Evolutionary conservation across 2,797 vertebrate genomes (phyloP).

Genomic region (Silurus aristotelis): DNA sequence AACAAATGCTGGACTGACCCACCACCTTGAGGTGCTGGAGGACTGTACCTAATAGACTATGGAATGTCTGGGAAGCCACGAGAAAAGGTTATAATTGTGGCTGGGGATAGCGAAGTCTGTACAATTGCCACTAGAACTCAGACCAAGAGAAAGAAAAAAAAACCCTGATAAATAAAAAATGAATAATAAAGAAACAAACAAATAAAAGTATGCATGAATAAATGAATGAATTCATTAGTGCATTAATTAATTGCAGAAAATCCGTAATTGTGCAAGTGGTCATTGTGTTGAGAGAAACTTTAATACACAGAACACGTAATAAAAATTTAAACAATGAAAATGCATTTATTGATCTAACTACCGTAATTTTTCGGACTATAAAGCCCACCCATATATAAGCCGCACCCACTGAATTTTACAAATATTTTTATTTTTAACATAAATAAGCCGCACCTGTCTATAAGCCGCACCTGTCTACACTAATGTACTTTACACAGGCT

Average conservation of each 20-base stretch:
- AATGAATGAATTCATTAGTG: too few relatives aligned
- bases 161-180: background rate
- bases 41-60: background rate
- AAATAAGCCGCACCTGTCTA: too few relatives aligned
- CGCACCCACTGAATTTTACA: too few relatives aligned
- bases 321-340: background rate
- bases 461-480: too few relatives aligned
- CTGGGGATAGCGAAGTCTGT: background rate
- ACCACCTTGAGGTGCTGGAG: background rate
- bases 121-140: background rate
- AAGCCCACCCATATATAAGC: too few relatives aligned
- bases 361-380: too few relatives aligned
- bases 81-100: background rate
- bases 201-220: background rate
- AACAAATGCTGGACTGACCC: background rate
- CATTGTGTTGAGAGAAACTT: background rate
- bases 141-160: background rate
- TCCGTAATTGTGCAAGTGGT: background rate
- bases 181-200: background rate
- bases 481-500: background rate
- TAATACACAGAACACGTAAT: background rate
- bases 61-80: background rate
- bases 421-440: too few relatives aligned
- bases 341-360: too few relatives aligned
- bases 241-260: background rate